Evolutionary conservation across 2,888 invertebrate species (phyloP), one percentile per base, ranked within the genome.

Genomic region (Rotaria magnacalcarata): DNA sequence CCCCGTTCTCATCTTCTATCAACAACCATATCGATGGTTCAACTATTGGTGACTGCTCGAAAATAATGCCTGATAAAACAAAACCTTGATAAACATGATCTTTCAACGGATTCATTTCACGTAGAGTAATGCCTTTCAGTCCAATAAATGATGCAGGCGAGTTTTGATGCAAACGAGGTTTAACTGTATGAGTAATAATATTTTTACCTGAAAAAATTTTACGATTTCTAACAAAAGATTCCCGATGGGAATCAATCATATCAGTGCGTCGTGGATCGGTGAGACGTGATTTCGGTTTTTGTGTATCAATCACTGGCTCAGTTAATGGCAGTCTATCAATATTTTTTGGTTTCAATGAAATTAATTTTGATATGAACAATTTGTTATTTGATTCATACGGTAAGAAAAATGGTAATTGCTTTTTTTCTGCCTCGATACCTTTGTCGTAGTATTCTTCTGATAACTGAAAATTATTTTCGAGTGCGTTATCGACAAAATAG

Each of bases 371-470:
- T 58, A 85, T 24, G 16, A 85, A 16, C 7, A 56, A 24, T 85
- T 85, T 85, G 27, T 34, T 58, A 34, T 27, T 41, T n/a, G 56
- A 56, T 58, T 85, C 60, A 58, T 43, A 85, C 3, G 85, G 85
- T 58, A 85, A 60, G 43, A 85, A 85, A 34, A 56, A 85, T 14
- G 85, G 85, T 58, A 85, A 85, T 58, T 85, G 85, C 19, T 85
- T 6, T 60, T 58, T 56, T 58, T 85, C 85, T 34, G 85, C 85
- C 60, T 85, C 56, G 41, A 56, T 43, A 43, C 85, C 85, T 85
- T 85, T 85, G 16, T 58, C 24, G n/a, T 56, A n/a, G 43, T 85
- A 85, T 85, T 85, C 10, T 54, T 67, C 67, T 67, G 43, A 11
- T 8, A 85, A 43, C 60, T 60, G 41, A 85, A 43, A 34, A 21